phyloP scores from a whole-genome alignment of 2,113 vertebrate genomes.

The Sinocyclocheilus anshuiensis region DNA sequence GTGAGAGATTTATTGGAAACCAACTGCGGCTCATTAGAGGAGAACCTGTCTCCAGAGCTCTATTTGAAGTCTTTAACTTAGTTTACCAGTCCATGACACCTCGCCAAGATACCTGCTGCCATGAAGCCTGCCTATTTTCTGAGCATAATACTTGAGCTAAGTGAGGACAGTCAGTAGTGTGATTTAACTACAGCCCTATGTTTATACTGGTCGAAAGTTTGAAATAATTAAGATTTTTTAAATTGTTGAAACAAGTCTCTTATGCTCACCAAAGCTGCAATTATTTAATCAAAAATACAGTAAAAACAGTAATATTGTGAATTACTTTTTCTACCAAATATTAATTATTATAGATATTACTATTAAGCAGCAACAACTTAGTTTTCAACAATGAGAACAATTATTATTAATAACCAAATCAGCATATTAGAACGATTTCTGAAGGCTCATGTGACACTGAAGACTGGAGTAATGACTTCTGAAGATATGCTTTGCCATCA shows the following conservation, averaged over 20 bases:
- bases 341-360: too few relatives aligned
- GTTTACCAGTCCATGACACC: background rate
- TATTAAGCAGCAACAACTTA: background rate
- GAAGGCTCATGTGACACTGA: background rate
- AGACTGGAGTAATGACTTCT: background rate
- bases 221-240: background rate
- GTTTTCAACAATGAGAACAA: background rate
- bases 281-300: background rate
- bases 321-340: background rate
- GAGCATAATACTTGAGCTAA: background rate
- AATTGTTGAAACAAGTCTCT: background rate
- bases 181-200: background rate
- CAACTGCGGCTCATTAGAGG: background rate
- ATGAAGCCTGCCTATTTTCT: background rate
- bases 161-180: background rate
- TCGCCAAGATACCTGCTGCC: background rate
- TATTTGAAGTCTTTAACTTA: slow-evolving; percentile 2
- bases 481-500: background rate
- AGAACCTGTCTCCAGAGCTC: background rate
- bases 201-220: background rate
- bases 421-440: background rate
- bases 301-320: background rate
- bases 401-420: background rate
- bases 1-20: slow-evolving; percentile 11
- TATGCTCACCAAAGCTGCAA: background rate